Evolutionary conservation across 2,797 vertebrate species (phyloP).

Genomic region (Sebastiscus tertius): DNA sequence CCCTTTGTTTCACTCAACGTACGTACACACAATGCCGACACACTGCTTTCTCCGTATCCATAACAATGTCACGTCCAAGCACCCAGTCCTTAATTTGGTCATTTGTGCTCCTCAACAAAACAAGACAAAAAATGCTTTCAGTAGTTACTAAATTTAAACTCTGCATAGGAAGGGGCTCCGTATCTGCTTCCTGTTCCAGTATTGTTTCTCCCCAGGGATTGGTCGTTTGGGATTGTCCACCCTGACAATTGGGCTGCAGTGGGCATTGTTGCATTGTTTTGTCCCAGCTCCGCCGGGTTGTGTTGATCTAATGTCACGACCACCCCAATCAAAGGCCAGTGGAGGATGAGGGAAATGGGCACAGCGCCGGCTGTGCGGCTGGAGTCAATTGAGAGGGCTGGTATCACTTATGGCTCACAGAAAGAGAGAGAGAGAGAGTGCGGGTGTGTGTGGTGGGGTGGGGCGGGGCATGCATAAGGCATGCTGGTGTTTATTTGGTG

Average conservation of each 20-base stretch:
- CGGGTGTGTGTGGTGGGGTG: background rate
- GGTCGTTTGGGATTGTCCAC: conserved; percentile 65
- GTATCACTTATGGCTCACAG: background rate
- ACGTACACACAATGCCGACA: conserved; percentile 22
- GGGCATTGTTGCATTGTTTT: conserved; percentile 80
- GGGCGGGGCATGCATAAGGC: background rate
- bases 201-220: conserved; percentile 68
- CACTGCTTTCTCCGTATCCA: conserved; percentile 38
- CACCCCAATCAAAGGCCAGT: conserved; percentile 56
- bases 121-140: conserved; percentile 33
- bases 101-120: conserved; percentile 39
- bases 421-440: background rate
- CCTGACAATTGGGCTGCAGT: conserved; percentile 73
- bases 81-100: conserved; percentile 32
- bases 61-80: conserved; percentile 50
- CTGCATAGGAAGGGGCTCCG: conserved; percentile 72
- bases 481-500: background rate
- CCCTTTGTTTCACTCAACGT: conserved; percentile 17
- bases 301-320: conserved; percentile 43
- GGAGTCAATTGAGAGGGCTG: conserved; percentile 40
- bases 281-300: conserved; percentile 30
- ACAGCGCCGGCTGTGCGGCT: conserved; percentile 20
- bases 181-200: conserved; percentile 78
- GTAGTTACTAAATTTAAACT: conserved; percentile 69
- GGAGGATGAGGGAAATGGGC: conserved; percentile 34